phyloP scores from a whole-genome alignment of 1,140 invertebrate species.

The Bombus pyrosoma region DNA sequence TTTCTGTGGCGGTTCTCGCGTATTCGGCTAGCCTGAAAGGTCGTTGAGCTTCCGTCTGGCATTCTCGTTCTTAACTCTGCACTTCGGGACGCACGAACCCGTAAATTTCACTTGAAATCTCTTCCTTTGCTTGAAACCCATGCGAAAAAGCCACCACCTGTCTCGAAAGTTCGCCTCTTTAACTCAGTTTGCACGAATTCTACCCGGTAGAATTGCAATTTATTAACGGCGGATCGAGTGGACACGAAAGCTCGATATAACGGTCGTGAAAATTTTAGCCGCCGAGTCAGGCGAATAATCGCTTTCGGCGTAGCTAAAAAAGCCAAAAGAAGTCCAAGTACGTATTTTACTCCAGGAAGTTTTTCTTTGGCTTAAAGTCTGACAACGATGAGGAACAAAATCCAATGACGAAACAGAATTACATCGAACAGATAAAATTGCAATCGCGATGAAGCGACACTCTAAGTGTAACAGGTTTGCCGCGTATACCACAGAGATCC shows the following conservation, averaged over 20 bases:
- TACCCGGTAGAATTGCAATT: conserved; percentile 7
- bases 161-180: conserved; percentile 43
- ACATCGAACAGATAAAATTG: neutral
- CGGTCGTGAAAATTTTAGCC: neutral
- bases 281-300: no score
- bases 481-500: neutral
- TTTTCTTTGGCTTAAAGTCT: no score
- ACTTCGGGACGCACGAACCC: conserved; percentile 64
- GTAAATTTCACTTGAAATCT: conserved; percentile 65
- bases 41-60: conserved; percentile 63
- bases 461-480: neutral
- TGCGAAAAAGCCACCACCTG: conserved; percentile 44
- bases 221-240: conserved; percentile 21
- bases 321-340: neutral
- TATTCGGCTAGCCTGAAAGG: conserved; percentile 56
- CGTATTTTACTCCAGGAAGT: no score
- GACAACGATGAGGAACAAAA: no score
- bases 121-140: conserved; percentile 37
- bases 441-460: neutral
- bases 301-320: no score
- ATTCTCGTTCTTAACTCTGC: conserved; percentile 56
- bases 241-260: neutral
- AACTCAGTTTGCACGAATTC: conserved; percentile 38
- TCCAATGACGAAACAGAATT: neutral
- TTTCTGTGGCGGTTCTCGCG: neutral